A percentile compares a stretch with the other conserved stretches of the same genome.
Evolutionary conservation across 2,797 vertebrate species (phyloP).

Genomic region (Avahi laniger): DNA sequence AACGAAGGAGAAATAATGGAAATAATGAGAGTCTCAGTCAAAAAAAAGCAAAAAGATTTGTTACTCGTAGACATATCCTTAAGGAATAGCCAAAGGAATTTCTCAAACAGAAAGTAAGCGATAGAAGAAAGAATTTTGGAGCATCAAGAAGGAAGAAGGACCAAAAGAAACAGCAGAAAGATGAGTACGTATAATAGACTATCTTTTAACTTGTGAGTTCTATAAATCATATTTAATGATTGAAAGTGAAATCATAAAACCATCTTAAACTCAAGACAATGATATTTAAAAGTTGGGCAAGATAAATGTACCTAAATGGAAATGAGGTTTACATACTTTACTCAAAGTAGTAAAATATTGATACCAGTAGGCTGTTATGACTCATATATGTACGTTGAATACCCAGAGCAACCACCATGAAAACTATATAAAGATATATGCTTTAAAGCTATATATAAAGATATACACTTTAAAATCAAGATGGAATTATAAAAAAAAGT

Average conservation of each 20-base stretch:
- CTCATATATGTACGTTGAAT: not conserved
- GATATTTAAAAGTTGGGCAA: not conserved
- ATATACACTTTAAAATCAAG: not conserved
- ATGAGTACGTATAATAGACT: not conserved
- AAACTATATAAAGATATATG: not conserved
- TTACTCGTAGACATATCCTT: not conserved
- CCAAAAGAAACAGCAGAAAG: not conserved
- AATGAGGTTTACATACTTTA: not conserved
- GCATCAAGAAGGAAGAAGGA: not conserved
- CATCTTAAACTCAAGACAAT: not conserved
- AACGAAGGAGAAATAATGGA: not conserved
- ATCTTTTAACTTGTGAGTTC: not conserved
- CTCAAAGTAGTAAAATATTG: not conserved
- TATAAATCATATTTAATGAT: not conserved
- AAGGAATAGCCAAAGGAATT: not conserved
- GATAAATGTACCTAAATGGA: not conserved
- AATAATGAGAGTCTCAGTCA: not conserved
- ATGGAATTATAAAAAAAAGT: not conserved
- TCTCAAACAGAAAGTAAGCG: not conserved
- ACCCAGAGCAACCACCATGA: not conserved
- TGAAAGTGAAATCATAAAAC: not conserved
- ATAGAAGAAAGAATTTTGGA: not conserved
- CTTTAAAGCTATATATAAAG: not conserved
- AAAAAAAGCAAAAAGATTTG: not conserved
- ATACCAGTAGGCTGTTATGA: not conserved